Evolutionary conservation across 2,113 vertebrate species (phyloP), one percentile per base, ranked within the genome.

Genomic region (Brachionichthys hirsutus): DNA sequence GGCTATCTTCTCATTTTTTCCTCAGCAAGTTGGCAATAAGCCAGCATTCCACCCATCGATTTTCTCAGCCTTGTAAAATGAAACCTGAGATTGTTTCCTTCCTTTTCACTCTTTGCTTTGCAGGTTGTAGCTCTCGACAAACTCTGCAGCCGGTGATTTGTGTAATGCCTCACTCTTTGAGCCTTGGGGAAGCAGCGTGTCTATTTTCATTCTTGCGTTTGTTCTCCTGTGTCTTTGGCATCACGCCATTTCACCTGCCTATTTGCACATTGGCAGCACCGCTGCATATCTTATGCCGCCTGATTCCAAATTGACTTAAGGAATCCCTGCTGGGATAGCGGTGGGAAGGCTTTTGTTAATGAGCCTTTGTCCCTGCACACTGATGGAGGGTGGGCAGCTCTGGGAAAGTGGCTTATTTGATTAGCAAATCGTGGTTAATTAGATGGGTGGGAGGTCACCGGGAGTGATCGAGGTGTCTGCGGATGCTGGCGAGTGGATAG

Each of bases 361-460:
- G 43, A 81, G 78, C 62, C 60, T 84, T 86, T 88, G 81, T 85
- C 73, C 70, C 64, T 77, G 75, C 84, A 90, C 85, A 59, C 62
- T 83, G 70, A 68, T 83, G 83, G 85, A 78, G 87, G 75, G 77
- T 30, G 70, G 78, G 73, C 54, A 62, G 80, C 84, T 89, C 84
- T 75, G 54, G 85, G 86, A 89, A 88, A 83, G 77, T 72, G 17
- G 77, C 82, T 78, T 83, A 24, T 80, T 34, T 91, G 90, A 92
- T 83, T 91, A 89, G 82, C 87, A 90, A 89, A 92, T 91, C 88
- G 75, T 83, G 89, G 90, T 83, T 94, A 94, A 95, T 92, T 92
- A 89, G 90, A 88, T 93, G 83, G 92, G 87, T 92, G 90, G 90
- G 73, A 90, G 92, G 90, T 92, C 91, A 92, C 68, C 79, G 61